Percentiles rank a stretch among this genome's conserved stretches.
Evolutionary conservation across 2,113 vertebrate genomes (phyloP).

Genomic region (Anguilla rostrata): DNA sequence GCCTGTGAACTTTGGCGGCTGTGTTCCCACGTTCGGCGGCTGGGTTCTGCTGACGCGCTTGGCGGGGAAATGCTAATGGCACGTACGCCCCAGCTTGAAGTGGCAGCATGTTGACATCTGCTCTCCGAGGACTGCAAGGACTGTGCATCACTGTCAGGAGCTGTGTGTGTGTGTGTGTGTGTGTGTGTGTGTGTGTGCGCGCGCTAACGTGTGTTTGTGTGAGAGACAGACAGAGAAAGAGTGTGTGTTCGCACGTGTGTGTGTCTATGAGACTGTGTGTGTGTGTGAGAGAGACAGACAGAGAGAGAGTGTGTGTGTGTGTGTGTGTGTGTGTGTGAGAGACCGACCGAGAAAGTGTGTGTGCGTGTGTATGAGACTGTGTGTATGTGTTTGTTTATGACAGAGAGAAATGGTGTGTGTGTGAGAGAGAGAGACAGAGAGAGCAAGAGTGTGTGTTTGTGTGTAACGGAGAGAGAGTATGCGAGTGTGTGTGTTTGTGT

Average conservation of each 20-base stretch:
- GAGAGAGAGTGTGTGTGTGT: too few species aligned
- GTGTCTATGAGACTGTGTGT: too few species aligned
- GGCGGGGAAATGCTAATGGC: background rate
- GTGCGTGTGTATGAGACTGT: too few species aligned
- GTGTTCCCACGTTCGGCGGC: background rate
- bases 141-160: background rate
- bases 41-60: background rate
- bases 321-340: too few species aligned
- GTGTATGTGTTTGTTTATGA: too few species aligned
- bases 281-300: too few species aligned
- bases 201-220: background rate
- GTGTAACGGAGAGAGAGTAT: too few species aligned
- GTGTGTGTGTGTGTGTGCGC: background rate
- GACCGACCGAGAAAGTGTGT: too few species aligned
- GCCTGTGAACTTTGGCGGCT: background rate
- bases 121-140: background rate
- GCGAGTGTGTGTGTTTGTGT: background rate
- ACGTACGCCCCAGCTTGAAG: background rate
- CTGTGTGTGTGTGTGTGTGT: background rate
- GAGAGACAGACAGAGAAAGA: too few species aligned
- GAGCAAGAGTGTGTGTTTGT: background rate
- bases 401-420: too few species aligned
- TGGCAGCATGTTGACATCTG: conserved; percentile 4
- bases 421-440: too few species aligned
- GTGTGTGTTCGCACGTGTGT: too few species aligned